Percentiles rank a stretch among this genome's conserved stretches.
These are phyloP conservation scores for Orthonychiurus folsomi DNA, from an alignment of 2,888 invertebrate genomes.

Conservation along the genomic window DNA sequence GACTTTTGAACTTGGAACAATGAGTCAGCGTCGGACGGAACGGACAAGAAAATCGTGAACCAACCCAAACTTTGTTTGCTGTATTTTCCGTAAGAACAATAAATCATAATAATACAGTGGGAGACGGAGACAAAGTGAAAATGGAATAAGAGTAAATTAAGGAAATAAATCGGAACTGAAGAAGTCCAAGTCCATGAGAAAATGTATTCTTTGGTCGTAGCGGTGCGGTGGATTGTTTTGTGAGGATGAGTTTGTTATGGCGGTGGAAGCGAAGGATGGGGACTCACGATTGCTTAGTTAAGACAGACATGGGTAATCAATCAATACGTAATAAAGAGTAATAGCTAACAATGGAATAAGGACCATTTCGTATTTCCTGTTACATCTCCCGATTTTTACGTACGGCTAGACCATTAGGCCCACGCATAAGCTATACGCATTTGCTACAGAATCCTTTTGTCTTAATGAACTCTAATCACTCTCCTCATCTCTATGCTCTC, in stretches of 20 bases:
- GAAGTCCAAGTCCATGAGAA: too few species aligned
- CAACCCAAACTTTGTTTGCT: neutral
- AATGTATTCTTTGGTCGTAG: neutral
- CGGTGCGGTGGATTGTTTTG: neutral
- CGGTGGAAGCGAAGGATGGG: too few species aligned
- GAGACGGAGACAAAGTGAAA: too few species aligned
- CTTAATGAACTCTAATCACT: conserved; percentile 19
- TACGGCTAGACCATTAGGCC: too few species aligned
- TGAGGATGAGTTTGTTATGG: neutral
- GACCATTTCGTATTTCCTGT: neutral
- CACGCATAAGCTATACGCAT: too few species aligned
- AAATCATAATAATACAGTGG: too few species aligned
- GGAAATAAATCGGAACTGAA: neutral
- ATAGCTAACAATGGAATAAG: conserved; percentile 16
- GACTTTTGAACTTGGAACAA: neutral
- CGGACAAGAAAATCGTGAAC: neutral
- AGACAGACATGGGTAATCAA: conserved; percentile 20
- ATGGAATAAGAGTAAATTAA: neutral
- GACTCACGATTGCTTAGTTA: conserved; percentile 14
- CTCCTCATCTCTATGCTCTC: conserved; percentile 7
- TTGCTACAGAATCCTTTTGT: too few species aligned
- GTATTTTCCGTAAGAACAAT: neutral
- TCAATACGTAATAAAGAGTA: conserved; percentile 19
- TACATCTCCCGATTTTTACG: too few species aligned
- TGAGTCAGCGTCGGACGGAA: neutral